phyloP scores from a whole-genome alignment of 2,797 vertebrate genomes.

The Mormyrops boulengeri region DNA sequence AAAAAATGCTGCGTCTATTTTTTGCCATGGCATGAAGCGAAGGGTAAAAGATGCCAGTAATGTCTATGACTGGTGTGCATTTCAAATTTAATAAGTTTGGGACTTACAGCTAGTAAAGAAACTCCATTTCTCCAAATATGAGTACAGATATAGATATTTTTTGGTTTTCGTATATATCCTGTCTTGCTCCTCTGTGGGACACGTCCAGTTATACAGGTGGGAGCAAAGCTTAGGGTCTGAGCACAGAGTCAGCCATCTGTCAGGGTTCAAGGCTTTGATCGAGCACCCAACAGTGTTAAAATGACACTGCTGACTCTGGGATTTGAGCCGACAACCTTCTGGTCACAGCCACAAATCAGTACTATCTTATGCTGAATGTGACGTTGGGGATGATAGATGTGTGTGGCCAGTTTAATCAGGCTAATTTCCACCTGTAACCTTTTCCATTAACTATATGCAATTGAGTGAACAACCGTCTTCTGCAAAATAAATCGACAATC shows the following conservation, averaged over 20 bases:
- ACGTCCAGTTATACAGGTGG: not conserved
- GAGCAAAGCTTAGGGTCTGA: not conserved
- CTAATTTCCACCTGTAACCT: not conserved
- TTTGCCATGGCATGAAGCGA: not conserved
- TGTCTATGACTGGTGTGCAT: not conserved
- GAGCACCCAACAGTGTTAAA: not conserved
- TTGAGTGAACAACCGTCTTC: not conserved
- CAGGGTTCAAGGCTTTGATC: not conserved
- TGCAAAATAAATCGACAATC: not conserved
- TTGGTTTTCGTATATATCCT: not conserved
- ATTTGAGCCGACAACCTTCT: not conserved
- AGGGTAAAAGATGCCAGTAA: not conserved
- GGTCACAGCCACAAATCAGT: not conserved
- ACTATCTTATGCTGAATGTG: not conserved
- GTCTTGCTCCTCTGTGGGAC: not conserved
- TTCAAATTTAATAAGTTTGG: not conserved
- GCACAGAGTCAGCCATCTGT: not conserved
- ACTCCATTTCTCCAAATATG: not conserved
- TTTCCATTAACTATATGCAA: not conserved
- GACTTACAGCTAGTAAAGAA: not conserved
- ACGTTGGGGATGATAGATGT: not conserved
- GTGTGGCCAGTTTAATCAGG: not conserved
- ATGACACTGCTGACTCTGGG: not conserved
- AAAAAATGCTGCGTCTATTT: not conserved
- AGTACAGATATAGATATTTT: not conserved